Conservation (phyloP, 2,113 vertebrate species). For the Arizona elegans region DNA sequence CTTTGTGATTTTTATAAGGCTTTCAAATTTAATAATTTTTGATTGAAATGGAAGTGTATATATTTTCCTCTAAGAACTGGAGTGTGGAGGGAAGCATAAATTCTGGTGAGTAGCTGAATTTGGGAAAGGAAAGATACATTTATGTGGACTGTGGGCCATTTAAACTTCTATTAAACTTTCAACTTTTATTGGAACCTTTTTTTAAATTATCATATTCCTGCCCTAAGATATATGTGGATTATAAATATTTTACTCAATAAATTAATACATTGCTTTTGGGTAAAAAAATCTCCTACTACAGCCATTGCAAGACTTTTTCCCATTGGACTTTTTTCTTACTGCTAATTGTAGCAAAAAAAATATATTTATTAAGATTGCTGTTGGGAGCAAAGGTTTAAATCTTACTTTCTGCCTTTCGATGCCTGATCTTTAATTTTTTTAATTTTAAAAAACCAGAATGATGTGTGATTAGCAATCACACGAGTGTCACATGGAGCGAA, state of each 20-base stretch:
- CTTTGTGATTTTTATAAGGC: neutral
- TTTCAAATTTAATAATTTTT: neutral
- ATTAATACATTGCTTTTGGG: neutral
- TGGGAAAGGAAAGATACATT: neutral
- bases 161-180: neutral
- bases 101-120: neutral
- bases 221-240: neutral
- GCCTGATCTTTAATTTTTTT: neutral
- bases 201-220: neutral
- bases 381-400: neutral
- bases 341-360: neutral
- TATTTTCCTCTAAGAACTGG: neutral
- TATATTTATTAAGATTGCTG: neutral
- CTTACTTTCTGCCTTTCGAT: neutral
- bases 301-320: neutral
- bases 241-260: neutral
- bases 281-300: neutral
- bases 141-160: neutral
- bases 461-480: neutral
- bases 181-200: neutral
- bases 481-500: neutral
- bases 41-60: neutral
- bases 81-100: neutral
- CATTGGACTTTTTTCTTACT: neutral
- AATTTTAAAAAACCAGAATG: neutral